Evolutionary conservation across 2,113 vertebrate species (phyloP).

Genomic region (Chaetops frenatus): DNA sequence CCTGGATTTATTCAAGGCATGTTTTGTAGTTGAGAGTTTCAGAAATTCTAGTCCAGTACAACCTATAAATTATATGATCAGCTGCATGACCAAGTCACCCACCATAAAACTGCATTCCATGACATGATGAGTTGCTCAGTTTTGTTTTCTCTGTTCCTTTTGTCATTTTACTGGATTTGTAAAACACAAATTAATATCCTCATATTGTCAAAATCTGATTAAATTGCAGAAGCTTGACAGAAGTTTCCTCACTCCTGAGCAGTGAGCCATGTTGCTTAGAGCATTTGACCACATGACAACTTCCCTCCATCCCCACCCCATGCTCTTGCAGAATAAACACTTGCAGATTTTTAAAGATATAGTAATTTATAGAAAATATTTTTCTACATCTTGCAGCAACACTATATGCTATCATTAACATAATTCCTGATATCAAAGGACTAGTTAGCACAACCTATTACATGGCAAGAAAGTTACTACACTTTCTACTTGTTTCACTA

Average conservation of each 20-base stretch:
- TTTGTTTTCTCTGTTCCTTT: not conserved
- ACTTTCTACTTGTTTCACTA: not conserved
- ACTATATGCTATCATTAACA: not conserved
- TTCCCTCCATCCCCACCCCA: not conserved
- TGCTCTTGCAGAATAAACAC: not conserved
- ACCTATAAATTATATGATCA: not conserved
- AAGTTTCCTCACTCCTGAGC: not conserved
- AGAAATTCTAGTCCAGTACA: not conserved
- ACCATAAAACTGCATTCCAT: not conserved
- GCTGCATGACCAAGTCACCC: not conserved
- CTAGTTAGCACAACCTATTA: not conserved
- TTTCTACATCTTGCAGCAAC: not conserved
- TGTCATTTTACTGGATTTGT: not conserved
- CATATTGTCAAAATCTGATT: not conserved
- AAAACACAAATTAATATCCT: not conserved
- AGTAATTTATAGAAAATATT: not conserved
- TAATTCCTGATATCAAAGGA: not conserved
- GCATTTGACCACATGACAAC: not conserved
- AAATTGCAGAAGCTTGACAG: not conserved
- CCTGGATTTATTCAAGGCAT: not conserved
- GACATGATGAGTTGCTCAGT: not conserved
- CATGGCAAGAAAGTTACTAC: not conserved
- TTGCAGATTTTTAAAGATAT: not conserved
- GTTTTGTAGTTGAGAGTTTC: not conserved
- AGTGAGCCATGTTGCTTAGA: not conserved